Evolutionary conservation across 2,888 invertebrate species (phyloP).

Genomic region (Yponomeuta cagnagella): DNA sequence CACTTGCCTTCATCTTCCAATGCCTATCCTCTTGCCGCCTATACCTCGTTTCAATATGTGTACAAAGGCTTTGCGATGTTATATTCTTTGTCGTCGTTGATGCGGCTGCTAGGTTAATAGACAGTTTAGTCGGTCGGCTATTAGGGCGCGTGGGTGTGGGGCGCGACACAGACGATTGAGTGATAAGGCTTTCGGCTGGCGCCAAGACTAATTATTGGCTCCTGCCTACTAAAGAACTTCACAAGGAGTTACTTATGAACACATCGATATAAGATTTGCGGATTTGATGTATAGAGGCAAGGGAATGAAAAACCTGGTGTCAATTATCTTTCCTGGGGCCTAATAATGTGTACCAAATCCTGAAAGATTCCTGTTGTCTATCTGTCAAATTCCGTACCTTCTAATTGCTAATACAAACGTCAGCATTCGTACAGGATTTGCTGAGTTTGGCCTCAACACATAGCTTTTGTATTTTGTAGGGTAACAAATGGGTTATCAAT

Average conservation of each 20-base stretch:
- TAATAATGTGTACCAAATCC: too few relatives aligned
- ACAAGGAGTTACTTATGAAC: neutral
- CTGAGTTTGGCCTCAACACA: too few relatives aligned
- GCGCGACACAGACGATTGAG: neutral
- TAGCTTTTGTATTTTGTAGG: too few relatives aligned
- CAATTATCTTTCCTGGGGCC: neutral
- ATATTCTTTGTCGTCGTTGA: neutral
- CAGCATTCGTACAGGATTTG: too few relatives aligned
- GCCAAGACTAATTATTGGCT: neutral
- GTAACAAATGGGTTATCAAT: too few relatives aligned
- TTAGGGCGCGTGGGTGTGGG: neutral
- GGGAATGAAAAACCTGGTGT: neutral
- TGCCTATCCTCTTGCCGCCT: neutral
- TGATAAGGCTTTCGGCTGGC: neutral
- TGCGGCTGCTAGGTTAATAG: neutral
- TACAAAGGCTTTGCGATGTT: neutral
- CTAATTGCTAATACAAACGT: too few relatives aligned
- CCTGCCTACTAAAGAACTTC: neutral
- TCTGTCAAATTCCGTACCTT: too few relatives aligned
- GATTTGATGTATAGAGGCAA: neutral
- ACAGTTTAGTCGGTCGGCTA: constrained; percentile 2
- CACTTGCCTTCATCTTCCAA: neutral
- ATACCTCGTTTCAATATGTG: neutral
- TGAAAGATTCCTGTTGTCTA: too few relatives aligned
- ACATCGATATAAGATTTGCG: neutral